Base-by-base conservation (phyloP, 1,140 invertebrate genomes). In the Drosophila kepulauana region DNA sequence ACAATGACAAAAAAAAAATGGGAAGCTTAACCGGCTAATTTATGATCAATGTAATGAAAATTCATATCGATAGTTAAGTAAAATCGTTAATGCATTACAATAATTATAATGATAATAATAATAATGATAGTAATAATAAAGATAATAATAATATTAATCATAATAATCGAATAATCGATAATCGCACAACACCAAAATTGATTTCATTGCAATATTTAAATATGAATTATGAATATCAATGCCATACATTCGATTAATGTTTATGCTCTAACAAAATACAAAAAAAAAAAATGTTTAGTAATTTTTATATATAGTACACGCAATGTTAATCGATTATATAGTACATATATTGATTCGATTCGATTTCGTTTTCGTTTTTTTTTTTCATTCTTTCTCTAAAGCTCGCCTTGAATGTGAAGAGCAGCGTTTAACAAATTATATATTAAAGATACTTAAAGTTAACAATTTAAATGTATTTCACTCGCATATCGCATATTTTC, bases 1-100 rank as follows among this genome's bases (percentile, higher is more conserved):
- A 86, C 82, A 86, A 86, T 87, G 67, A 78, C 74, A 84, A 65
- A 68, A 77, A 78, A 87, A 86, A 63, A 46, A 15, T 8, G 35
- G n/a, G 25, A 72, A 72, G 20, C 54, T 73, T 58, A 72, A 49
- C 10, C 45, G 63, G 51, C 63, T 77, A 79, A 76, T 58, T 58
- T 43, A 68, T 79, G 43, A 82, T 38, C 33, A 48, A 62, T 79
- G 66, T 20, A 61, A 62, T 46, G 72, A 62, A 71, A 66, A 61
- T 75, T 61, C 30, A 56, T 61, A 35, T 43, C 38, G 64, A 68
- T 68, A 74, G 64, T 38, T 33, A 62, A 33, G 41, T 73, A 59
- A 66, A 71, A 71, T 71, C 68, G 49, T 70, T 62, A 62, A 46
- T 71, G 25, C 13, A 54, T 63, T 62, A 70, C 61, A 52, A 13